Conservation (phyloP, 1,140 invertebrate species). For the Pogonomyrmex barbatus region DNA sequence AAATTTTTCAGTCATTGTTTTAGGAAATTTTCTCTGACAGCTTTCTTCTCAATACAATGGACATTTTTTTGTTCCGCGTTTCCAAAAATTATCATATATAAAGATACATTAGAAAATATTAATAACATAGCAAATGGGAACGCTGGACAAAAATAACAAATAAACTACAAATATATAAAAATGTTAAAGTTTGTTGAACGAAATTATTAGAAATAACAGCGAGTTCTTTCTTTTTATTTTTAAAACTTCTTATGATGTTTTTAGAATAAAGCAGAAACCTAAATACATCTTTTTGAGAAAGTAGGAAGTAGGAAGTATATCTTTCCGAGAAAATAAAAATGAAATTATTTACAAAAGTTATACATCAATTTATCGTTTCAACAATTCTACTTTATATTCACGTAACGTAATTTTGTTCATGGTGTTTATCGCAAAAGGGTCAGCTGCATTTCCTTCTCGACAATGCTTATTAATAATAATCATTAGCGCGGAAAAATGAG, state of each 20-base stretch:
- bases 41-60: slow-evolving; percentile 34
- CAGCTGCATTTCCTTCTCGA: slow-evolving; percentile 46
- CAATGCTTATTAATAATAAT: slow-evolving; percentile 73
- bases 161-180: slow-evolving; percentile 59
- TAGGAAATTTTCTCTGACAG: not conserved
- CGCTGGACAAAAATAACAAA: slow-evolving; percentile 57
- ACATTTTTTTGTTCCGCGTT: slow-evolving; percentile 32
- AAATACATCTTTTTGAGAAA: slow-evolving; percentile 13
- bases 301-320: slow-evolving; percentile 29
- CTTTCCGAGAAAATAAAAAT: not conserved
- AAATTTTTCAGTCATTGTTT: slow-evolving; percentile 19
- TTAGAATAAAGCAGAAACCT: not conserved
- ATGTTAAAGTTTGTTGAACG: slow-evolving; percentile 44
- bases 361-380: slow-evolving; percentile 43
- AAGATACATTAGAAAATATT: slow-evolving; percentile 49
- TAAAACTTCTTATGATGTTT: slow-evolving; percentile 32
- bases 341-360: slow-evolving; percentile 43
- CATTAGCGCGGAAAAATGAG: slow-evolving; percentile 59
- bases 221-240: slow-evolving; percentile 37
- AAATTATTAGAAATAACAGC: slow-evolving; percentile 36
- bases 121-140: slow-evolving; percentile 42
- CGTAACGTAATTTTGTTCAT: slow-evolving; percentile 7
- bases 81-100: slow-evolving; percentile 36
- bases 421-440: slow-evolving; percentile 36
- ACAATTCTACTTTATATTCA: slow-evolving; percentile 29